Base-by-base conservation (phyloP, 2,888 invertebrate genomes). In the Octodonta nipae region DNA sequence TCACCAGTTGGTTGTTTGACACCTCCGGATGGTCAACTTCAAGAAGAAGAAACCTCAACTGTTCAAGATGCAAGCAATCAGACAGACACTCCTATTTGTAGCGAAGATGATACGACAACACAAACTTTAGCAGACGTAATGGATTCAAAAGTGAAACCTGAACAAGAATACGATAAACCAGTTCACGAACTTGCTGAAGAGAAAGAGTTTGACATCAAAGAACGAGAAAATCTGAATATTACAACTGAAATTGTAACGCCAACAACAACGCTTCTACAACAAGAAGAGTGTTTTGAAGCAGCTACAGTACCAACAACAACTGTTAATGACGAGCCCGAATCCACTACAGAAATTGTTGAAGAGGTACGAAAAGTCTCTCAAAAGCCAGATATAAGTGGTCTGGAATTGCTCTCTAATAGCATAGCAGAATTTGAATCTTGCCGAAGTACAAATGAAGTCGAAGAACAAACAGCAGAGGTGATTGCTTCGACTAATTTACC, bases 21-120 rank as follows among this genome's bases (percentile, higher is more conserved):
- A 1, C 78, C 78, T 1, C 72, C 73, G 1, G 70, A 70, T 5
- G 37, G 38, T 8, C 50, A 49, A 11, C 33, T 37, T 13, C 47
- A 45, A 45, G 51, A 45, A 65, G 69, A 10, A 67, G 70, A 35
- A 36, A 63, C 63, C 2, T 42, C 44, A 8, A 32, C 38, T 5
- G 81, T 80, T n/a, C 83, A 73, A 54, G 84, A 85, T 50, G 84
- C 84, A 0, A 81, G 81, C 31, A 85, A 84, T 52, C 85, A 86
- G 61, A 85, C 85, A 0, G 84, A 85, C 49, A 75, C 79, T 12
- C 74, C 78, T 0, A 61, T 68, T 2, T 70, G 73, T 47, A 78
- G 77, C 45, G 79, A 79, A 33, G 78, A 79, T 42, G 79, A 67
- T 35, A 58, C 67, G 35, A 43, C 43, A 7, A 35, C 37, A 6